phyloP scores from a whole-genome alignment of 2,113 vertebrate species.

The Phoenicopterus ruber region DNA sequence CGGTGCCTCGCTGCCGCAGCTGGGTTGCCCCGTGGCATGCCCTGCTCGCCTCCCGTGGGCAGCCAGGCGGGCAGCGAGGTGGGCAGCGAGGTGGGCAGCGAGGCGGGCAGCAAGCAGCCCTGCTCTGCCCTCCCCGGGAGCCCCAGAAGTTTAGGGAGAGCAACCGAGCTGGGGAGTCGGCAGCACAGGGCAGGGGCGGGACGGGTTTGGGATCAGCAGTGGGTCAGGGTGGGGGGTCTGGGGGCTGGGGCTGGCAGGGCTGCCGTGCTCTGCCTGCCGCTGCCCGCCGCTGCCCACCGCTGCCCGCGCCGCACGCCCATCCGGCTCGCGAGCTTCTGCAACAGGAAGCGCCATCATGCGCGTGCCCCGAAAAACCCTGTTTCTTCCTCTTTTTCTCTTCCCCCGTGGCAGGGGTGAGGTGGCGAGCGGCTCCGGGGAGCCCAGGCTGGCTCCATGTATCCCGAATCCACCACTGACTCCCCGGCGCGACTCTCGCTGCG shows the following conservation, averaged over 20 bases:
- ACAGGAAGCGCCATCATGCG: neutral
- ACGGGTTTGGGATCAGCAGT: accelerated
- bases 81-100: neutral
- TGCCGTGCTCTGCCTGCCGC: accelerated
- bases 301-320: neutral
- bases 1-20: neutral
- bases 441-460: constrained; percentile 92
- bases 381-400: constrained; percentile 55
- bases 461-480: constrained; percentile 98
- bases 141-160: neutral
- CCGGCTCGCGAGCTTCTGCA: neutral
- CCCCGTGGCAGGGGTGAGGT: constrained; percentile 43
- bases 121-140: accelerated
- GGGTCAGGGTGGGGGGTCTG: neutral
- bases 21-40: accelerated
- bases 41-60: neutral
- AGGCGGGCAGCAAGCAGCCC: neutral
- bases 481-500: constrained; percentile 94
- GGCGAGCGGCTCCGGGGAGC: constrained; percentile 7
- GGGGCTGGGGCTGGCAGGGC: neutral
- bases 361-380: neutral
- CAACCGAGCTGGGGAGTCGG: neutral
- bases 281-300: accelerated
- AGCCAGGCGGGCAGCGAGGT: neutral
- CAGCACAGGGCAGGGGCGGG: accelerated